Base-by-base conservation (phyloP, 2,113 vertebrate genomes). In the Cyrtonyx montezumae region DNA sequence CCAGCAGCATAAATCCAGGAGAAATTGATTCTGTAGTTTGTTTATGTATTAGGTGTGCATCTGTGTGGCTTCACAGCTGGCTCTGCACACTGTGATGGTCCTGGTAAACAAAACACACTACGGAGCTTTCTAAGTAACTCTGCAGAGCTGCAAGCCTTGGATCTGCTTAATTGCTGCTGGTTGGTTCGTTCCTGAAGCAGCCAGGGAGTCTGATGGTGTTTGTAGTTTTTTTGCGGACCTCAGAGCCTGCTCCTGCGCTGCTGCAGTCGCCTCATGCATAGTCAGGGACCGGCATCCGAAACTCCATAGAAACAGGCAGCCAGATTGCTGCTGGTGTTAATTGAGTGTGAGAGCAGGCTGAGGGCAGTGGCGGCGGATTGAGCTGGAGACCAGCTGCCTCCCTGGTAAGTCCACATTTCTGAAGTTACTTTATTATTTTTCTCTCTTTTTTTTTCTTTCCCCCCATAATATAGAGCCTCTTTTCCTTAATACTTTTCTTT, bases 281-380 rank as follows among this genome's bases (percentile, higher is more conserved):
- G 96, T 55, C 96, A 97, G 94, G 95, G 94, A 12, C 70, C 93
- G 74, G 95, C 88, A 95, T 93, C 88, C 76, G 45, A 42, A 97
- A 95, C 97, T 96, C 97, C 97, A 97, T 97, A 97, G 97, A 97
- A 97, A 97, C 97, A 84, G 95, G 93, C 93, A 63, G 94, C 83
- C 85, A 73, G 86, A 26, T 48, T 4, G 91, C 93, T 78, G 86
- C 91, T 74, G 87, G 32, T 28, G 67, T 34, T 84, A 69, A 79
- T 48, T 90, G 96, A 70, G 68, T 53, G 77, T 46, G 36, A 8
- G 74, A 92, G 91, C 89, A 25, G 76, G 75, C 90, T 58, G 88
- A 82, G 78, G 95, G 92, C 85, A 68, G 90, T 7, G 84, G 30
- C 36, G 53, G 8, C 68, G 46, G 32, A 56, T 67, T 12, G 70